Evolutionary conservation across 2,797 vertebrate genomes (phyloP), one percentile per base, ranked within the genome.

Genomic region (Anableps anableps): DNA sequence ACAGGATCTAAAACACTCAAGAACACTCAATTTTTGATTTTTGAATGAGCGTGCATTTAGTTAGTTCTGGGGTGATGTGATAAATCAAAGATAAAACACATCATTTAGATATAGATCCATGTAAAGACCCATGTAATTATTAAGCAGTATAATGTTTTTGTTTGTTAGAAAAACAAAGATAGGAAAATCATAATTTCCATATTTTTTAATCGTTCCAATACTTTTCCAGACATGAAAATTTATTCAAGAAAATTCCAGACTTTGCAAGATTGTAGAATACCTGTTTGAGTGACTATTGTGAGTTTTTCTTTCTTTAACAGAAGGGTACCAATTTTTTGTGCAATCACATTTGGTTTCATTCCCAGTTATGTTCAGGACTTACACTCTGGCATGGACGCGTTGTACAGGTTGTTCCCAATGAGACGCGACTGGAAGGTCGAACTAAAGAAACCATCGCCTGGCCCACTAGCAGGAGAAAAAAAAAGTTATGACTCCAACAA

Each of bases 361-460:
- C 36, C 83, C 13, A 36, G 29, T 21, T 47, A 31, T 80, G 78
- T 77, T 77, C 72, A 14, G 50, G 43, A 97, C 97, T 97, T 91
- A 99, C 99, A 91, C 91, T 99, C 98, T 3, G 99, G 99, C 95
- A 99, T 86, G 3, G 98, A 98, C 13, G 97, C 97, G 7, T 98
- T 99, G 94, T 99, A 96, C 74, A 99, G 95, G 89, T 98, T 99
- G 92, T 99, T 99, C 70, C 98, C 98, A 1, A 97, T 96, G 62
- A 99, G 95, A 68, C 97, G 97, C 4, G 99, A 98, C 92, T 99
- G 99, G 94, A 99, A 99, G 80, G 97, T 97, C 51, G 99, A 99
- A 84, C 99, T 99, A 94, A 99, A 99, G 95, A 99, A 99, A 78
- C 98, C 99, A 72, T 99, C 99, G 6, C 99, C 98, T 2, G 98